Base-by-base conservation (phyloP, 2,113 vertebrate genomes). In the Atlantisia rogersi region DNA sequence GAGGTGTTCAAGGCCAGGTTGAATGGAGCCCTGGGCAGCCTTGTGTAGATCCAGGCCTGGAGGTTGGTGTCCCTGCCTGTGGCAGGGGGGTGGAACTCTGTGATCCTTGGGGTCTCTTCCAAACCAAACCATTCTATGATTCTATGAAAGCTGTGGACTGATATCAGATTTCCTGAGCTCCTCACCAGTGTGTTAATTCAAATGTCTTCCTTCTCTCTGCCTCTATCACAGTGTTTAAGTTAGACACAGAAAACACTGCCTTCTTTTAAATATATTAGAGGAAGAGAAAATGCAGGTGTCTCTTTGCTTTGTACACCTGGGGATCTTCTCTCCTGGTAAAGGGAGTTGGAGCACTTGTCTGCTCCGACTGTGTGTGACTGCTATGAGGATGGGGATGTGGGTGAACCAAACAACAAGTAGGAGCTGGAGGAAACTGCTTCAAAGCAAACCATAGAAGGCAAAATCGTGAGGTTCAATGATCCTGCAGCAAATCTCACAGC, bases 301-400 rank as follows among this genome's bases (percentile, higher is more conserved):
- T 29, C 25, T 55, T 52, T 79, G 8, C 6, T 1, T 18, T 56
- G 0, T 18, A 25, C 68, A 18, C 0, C n/a, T 5, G 0, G 42
- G 5, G 2, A 25, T 12, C 31, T 10, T 50, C 88, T 85, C 25
- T 2, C 8, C 10, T 68, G 0, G 7, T 0, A 2, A 31, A 48
- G 32, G 67, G 6, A 19, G 35, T 15, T 29, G 18, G 86, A 50
- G 17, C 16, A 22, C 21, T 24, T 58, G 26, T 14, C 28, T 16
- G 32, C 24, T 13, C 20, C 28, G 50, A 0, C 37, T 16, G 22
- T n/a, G 17, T 48, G 3, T 28, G 44, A 4, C 15, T 19, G 42
- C 63, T 20, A 25, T 19, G 24, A 6, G 46, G 8, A 42, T 42
- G 20, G 42, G 24, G 86, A 37, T 59, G 48, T 42, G 75, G 39